These are phyloP conservation scores for Alviniconcha marisindica DNA, from an alignment of 1,140 invertebrate species.

Conservation along the genomic window DNA sequence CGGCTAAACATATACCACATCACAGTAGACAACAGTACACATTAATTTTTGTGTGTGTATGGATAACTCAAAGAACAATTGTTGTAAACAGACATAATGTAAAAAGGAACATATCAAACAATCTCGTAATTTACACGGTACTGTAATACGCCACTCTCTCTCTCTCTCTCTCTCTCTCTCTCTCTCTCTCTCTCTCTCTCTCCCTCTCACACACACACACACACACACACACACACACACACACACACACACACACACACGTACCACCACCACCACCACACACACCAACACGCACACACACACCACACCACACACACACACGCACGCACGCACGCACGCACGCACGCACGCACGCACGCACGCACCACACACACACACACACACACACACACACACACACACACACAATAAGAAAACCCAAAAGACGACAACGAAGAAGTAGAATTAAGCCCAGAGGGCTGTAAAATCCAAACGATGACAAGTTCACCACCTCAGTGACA, in stretches of 20 bases:
- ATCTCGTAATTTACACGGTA: no score
- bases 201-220: not conserved
- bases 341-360: not conserved
- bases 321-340: not conserved
- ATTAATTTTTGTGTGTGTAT: no score
- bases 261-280: not conserved
- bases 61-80: no score
- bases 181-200: not conserved
- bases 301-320: constrained; percentile 10
- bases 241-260: constrained; percentile 26
- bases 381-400: not conserved
- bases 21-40: no score
- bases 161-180: no score
- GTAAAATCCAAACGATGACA: no score
- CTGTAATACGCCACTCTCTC: no score
- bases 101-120: not conserved
- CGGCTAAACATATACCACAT: no score
- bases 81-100: not conserved
- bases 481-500: no score
- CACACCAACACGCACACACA: constrained; percentile 13
- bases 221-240: constrained; percentile 7
- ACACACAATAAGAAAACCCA: no score
- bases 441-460: no score
- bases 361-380: not conserved
- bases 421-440: no score